A percentile compares a stretch with the other conserved stretches of the same genome.
These are phyloP conservation scores for Iphiclides podalirius DNA, from an alignment of 2,888 invertebrate genomes.

Conservation along the genomic window DNA sequence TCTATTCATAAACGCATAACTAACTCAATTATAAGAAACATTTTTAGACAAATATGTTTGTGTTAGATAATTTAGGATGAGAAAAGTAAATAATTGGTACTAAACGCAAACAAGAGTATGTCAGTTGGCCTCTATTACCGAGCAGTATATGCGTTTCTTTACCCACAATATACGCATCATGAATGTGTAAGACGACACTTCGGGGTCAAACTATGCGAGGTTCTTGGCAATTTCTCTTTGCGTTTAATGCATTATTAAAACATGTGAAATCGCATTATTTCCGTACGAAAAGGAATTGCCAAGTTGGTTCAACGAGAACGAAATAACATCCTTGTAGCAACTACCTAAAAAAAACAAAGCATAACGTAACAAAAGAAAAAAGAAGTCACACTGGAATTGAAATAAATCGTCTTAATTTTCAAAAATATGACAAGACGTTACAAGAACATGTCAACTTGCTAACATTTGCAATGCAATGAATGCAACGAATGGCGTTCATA, in stretches of 20 bases:
- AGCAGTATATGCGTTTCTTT: conserved; percentile 10
- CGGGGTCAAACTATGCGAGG: conserved; percentile 22
- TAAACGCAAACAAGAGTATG: background rate
- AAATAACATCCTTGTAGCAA: conserved; percentile 7
- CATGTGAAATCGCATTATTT: conserved; percentile 25
- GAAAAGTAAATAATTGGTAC: background rate
- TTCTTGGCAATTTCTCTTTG: conserved; percentile 25
- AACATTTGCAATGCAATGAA: too few species aligned
- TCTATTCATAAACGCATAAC: too few species aligned
- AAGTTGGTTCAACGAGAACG: conserved; percentile 11
- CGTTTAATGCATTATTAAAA: conserved; percentile 27
- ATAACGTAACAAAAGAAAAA: too few species aligned
- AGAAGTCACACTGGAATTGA: too few species aligned
- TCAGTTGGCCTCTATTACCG: background rate
- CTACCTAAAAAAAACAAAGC: too few species aligned
- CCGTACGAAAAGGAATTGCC: conserved; percentile 14
- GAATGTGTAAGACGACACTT: conserved; percentile 23
- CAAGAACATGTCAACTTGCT: too few species aligned
- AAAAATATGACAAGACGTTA: too few species aligned
- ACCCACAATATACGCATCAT: conserved; percentile 18
- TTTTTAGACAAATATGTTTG: too few species aligned
- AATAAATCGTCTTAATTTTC: too few species aligned
- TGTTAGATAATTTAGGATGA: too few species aligned
- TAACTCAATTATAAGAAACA: too few species aligned
- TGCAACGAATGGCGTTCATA: too few species aligned